These are phyloP conservation scores for Carabus problematicus DNA, from an alignment of 2,888 invertebrate species.

Conservation along the genomic window DNA sequence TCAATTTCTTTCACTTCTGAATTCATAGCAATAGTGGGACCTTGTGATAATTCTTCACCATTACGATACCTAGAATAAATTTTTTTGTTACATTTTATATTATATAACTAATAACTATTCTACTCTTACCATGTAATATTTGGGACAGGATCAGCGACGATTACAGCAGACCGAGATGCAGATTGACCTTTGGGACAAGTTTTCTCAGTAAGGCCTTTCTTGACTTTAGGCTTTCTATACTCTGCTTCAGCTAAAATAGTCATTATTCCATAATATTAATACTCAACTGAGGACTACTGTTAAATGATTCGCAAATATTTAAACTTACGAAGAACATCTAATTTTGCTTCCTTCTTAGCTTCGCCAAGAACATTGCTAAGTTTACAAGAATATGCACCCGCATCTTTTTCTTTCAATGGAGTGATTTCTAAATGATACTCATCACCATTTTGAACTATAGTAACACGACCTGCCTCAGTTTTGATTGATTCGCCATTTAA, in stretches of 20 bases:
- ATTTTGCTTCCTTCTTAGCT: slow-evolving; percentile 73
- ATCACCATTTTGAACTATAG: slow-evolving; percentile 71
- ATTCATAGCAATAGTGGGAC: slow-evolving; percentile 65
- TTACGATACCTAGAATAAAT: slow-evolving; percentile 67
- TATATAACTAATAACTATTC: neutral
- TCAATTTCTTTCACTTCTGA: slow-evolving; percentile 72
- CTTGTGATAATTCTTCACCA: slow-evolving; percentile 68
- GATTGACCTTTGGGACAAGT: slow-evolving; percentile 75
- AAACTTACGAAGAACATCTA: slow-evolving; percentile 75
- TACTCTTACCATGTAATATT: slow-evolving; percentile 77
- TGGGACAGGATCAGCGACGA: slow-evolving; percentile 90
- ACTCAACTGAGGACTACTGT: too few relatives aligned
- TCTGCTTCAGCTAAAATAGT: slow-evolving; percentile 72
- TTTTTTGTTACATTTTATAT: neutral
- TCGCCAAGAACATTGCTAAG: slow-evolving; percentile 86
- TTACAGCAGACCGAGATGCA: slow-evolving; percentile 72
- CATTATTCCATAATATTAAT: neutral
- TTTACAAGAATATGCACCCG: slow-evolving; percentile 83
- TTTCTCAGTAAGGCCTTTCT: slow-evolving; percentile 69
- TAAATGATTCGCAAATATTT: neutral
- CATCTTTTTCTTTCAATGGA: slow-evolving; percentile 73
- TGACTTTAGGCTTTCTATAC: slow-evolving; percentile 78
- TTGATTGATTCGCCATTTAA: slow-evolving; percentile 77
- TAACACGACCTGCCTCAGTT: slow-evolving; percentile 66
- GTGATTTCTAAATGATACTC: slow-evolving; percentile 77